These are phyloP conservation scores for Probosciger aterrimus DNA, from an alignment of 2,113 vertebrate species.

Conservation along the genomic window DNA sequence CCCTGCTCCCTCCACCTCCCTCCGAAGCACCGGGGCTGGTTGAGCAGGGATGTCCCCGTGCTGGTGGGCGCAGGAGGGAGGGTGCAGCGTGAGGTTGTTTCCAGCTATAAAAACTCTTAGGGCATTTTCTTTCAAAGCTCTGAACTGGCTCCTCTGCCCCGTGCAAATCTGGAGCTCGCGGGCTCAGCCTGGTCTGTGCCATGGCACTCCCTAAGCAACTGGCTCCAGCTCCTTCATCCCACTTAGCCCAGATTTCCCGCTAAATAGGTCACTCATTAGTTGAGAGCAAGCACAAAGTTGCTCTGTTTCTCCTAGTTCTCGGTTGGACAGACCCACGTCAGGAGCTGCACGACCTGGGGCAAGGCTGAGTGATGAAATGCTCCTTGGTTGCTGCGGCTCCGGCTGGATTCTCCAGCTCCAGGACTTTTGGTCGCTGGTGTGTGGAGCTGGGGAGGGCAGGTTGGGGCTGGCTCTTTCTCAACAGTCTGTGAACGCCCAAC, in stretches of 20 bases:
- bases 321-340: not conserved
- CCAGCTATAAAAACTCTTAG: not conserved
- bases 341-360: not conserved
- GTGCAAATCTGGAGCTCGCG: accelerated
- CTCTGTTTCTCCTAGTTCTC: not conserved
- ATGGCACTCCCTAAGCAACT: not conserved
- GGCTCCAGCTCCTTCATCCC: not conserved
- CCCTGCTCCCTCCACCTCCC: not conserved
- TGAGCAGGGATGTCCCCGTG: not conserved
- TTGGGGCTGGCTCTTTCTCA: not conserved
- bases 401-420: not conserved
- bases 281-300: slow-evolving; percentile 37
- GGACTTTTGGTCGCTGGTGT: not conserved
- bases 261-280: slow-evolving; percentile 43
- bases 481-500: not conserved
- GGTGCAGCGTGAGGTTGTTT: accelerated
- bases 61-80: not conserved
- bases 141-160: not conserved
- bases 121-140: not conserved
- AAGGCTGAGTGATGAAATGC: not conserved
- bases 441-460: not conserved
- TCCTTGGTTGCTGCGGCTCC: not conserved
- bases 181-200: not conserved
- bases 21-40: accelerated
- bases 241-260: slow-evolving; percentile 45